Base-by-base conservation (phyloP, 2,888 invertebrate species). In the Ophion ventricosus region DNA sequence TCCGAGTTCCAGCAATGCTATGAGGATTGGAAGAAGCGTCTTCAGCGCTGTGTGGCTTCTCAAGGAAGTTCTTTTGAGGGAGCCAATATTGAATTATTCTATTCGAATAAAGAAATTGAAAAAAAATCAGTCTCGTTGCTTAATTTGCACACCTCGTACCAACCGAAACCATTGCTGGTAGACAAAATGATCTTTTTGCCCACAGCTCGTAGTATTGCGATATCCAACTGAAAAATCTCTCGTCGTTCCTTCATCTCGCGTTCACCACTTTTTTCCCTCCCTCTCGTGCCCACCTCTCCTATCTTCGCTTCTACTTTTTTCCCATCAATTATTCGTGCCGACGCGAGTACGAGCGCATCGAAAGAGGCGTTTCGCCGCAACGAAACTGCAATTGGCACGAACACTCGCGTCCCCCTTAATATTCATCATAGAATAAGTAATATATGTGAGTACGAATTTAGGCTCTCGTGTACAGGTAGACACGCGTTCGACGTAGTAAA, bases 261-360 rank as follows among this genome's bases (percentile, higher is more conserved):
- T 14, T 49, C 17, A 17, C 17, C 11, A 43, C 14, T 63, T 64
- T 26, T 73, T 74, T 61, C 40, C n/a, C 23, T 49, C 57, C 61
- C 54, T 8, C 23, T 56, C 23, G 25, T 35, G 40, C 1, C n/a
- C 5, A 10, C 8, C 17, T 43, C 7, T 63, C 8, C 10, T 43
- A 8, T 63, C 20, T 63, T 63, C 10, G 5, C 57, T 54, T 75
- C n/a, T 54, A n/a, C 63, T 56, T 61, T 69, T 40, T 57, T 63
- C 49, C 49, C 49, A 49, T 77, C 56, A 80, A 80, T 83, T 83
- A 72, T 83, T 76, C 67, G 77, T 76, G 40, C 67, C 14, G 57
- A 59, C 7, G 56, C 70, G 57, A 25, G 64, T 72, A 82, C 73
- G 35, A 69, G 61, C 59, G 61, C 63, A 69, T 75, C 69, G 54